These are phyloP conservation scores for Tricholauxania praeusta DNA, from an alignment of 2,888 invertebrate genomes.

Conservation along the genomic window DNA sequence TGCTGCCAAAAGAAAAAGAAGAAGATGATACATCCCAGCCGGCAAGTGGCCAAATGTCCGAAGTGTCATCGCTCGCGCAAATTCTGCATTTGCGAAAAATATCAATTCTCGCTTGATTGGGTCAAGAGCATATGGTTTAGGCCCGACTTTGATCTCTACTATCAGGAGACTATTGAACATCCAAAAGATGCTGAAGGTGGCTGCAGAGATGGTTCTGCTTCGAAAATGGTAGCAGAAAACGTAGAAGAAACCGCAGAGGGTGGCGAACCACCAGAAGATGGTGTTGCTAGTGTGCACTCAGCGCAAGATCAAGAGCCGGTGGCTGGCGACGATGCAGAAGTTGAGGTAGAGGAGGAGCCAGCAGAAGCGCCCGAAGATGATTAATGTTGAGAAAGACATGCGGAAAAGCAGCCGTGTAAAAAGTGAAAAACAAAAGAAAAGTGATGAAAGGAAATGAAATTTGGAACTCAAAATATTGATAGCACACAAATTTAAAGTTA, in stretches of 20 bases:
- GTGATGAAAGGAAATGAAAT: too few relatives aligned
- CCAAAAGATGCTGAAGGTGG: background rate
- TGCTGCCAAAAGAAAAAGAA: conserved; percentile 55
- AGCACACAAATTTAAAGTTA: too few relatives aligned
- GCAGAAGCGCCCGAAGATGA: conserved; percentile 39
- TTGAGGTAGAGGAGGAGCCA: conserved; percentile 42
- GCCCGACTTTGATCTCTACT: conserved; percentile 60
- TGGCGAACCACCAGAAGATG: conserved; percentile 17
- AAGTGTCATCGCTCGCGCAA: conserved; percentile 57
- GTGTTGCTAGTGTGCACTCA: conserved; percentile 41
- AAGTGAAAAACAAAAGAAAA: too few relatives aligned
- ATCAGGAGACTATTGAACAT: conserved; percentile 54
- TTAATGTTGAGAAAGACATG: too few relatives aligned
- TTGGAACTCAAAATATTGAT: too few relatives aligned
- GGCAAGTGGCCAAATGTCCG: conserved; percentile 55
- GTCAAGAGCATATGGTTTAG: conserved; percentile 61
- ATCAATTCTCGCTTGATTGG: conserved; percentile 60
- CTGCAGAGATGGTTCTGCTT: conserved; percentile 22
- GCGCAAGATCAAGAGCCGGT: conserved; percentile 35
- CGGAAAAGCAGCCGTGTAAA: too few relatives aligned
- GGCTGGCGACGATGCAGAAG: conserved; percentile 35
- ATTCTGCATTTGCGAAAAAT: conserved; percentile 58
- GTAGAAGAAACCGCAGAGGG: background rate
- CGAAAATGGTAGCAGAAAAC: background rate
- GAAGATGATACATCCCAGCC: conserved; percentile 51